Evolutionary conservation across 2,888 invertebrate species (phyloP).

Genomic region (Pocota personata): DNA sequence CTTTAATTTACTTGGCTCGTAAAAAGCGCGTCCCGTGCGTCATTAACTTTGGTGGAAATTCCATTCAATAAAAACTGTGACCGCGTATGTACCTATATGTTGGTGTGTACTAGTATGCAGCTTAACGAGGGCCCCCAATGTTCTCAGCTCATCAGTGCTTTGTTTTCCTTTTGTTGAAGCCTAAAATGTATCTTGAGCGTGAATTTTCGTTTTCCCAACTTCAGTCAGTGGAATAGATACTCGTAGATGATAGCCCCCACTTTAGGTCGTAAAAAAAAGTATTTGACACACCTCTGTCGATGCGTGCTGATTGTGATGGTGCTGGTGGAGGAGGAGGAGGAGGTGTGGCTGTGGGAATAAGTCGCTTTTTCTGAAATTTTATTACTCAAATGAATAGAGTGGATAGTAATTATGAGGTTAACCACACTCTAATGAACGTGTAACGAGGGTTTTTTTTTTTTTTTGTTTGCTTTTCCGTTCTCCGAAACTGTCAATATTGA

Average conservation of each 20-base stretch:
- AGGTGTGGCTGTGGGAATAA: slow-evolving; percentile 23
- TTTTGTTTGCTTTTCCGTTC: not conserved
- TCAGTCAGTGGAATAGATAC: no score
- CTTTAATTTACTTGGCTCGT: slow-evolving; percentile 37
- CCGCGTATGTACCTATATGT: not conserved
- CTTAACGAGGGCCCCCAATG: not conserved
- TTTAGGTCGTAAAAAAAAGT: not conserved
- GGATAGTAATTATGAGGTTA: slow-evolving; percentile 23
- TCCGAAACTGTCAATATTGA: not conserved
- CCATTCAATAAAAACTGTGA: slow-evolving; percentile 1
- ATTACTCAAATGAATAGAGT: not conserved
- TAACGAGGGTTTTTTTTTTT: not conserved
- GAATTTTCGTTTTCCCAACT: not conserved
- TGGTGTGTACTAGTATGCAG: no score
- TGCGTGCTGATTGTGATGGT: not conserved
- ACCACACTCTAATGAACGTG: slow-evolving; percentile 11
- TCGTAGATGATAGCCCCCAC: no score
- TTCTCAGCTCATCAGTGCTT: not conserved
- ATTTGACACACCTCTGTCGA: slow-evolving; percentile 14
- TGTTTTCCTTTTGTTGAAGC: not conserved
- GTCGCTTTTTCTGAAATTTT: not conserved
- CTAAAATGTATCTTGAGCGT: slow-evolving; percentile 7
- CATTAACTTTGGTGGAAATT: slow-evolving; percentile 35
- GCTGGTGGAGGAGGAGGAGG: not conserved
- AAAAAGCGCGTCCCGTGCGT: slow-evolving; percentile 22